Evolutionary conservation across 2,888 invertebrate species (phyloP).

Genomic region (Drosophila ustulata): DNA sequence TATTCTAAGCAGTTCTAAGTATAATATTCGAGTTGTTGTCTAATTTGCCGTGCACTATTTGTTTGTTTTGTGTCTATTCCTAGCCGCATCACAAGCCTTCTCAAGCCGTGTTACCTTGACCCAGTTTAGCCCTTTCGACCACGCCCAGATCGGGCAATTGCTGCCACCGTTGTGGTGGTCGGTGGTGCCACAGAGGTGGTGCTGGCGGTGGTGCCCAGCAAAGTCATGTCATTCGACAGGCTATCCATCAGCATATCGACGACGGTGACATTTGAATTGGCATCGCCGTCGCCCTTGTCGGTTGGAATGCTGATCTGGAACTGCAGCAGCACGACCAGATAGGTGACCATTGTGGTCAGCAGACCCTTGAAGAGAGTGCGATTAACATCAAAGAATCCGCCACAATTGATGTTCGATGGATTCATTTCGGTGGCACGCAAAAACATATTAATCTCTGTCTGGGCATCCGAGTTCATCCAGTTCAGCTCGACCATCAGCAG

Average conservation of each 20-base stretch:
- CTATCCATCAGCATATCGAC: constrained; percentile 67
- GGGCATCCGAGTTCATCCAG: constrained; percentile 91
- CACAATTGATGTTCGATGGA: constrained; percentile 90
- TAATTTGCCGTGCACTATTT: constrained; percentile 21
- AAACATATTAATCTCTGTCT: constrained; percentile 92
- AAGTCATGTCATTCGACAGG: constrained; percentile 64
- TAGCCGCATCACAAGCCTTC: constrained; percentile 13
- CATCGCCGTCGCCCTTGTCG: constrained; percentile 82
- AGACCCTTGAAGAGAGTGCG: constrained; percentile 91
- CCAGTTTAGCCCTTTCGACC: constrained; percentile 61
- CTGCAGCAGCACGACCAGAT: constrained; percentile 90
- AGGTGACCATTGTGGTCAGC: constrained; percentile 91
- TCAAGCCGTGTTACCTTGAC: constrained; percentile 36
- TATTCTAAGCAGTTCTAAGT: constrained; percentile 32
- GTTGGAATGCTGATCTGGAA: constrained; percentile 91
- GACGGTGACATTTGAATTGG: constrained; percentile 60
- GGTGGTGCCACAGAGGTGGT: constrained; percentile 35
- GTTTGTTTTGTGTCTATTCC: constrained; percentile 24
- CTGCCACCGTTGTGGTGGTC: constrained; percentile 33
- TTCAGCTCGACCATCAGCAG: constrained; percentile 90
- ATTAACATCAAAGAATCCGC: constrained; percentile 91
- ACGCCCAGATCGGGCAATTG: constrained; percentile 47
- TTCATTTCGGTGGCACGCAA: constrained; percentile 91
- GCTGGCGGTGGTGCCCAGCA: constrained; percentile 49
- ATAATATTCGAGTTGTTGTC: constrained; percentile 7